Percentiles rank a stretch among this genome's conserved stretches.
These are phyloP conservation scores for Theodoxus fluviatilis DNA, from an alignment of 2,888 invertebrate species.

Conservation along the genomic window DNA sequence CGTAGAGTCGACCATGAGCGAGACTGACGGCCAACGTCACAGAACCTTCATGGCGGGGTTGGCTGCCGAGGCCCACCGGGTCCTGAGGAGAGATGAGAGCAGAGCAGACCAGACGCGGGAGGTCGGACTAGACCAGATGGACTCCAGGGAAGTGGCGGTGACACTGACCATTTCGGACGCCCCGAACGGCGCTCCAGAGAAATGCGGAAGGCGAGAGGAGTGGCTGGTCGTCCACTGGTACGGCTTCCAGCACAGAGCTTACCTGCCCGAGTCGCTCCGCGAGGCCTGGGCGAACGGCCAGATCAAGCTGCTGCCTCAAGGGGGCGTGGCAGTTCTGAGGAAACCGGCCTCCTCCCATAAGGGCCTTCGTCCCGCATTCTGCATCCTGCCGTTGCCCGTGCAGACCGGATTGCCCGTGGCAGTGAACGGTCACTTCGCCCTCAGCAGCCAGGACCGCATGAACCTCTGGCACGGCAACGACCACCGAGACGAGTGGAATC, in stretches of 20 bases:
- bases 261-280: slow-evolving; percentile 30
- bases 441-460: slow-evolving; percentile 47
- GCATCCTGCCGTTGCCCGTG: slow-evolving; percentile 51
- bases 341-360: too few species aligned
- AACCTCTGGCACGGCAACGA: slow-evolving; percentile 28
- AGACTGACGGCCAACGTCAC: slow-evolving; percentile 23
- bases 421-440: slow-evolving; percentile 50
- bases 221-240: slow-evolving; percentile 48
- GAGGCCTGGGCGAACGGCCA: slow-evolving; percentile 37
- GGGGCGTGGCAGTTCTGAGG: slow-evolving; percentile 42
- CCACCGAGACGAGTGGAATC: slow-evolving; percentile 49
- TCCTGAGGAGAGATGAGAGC: too few species aligned
- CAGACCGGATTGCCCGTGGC: slow-evolving; percentile 47
- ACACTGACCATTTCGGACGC: too few species aligned
- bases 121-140: background rate
- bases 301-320: slow-evolving; percentile 42
- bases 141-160: slow-evolving; percentile 26
- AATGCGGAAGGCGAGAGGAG: background rate
- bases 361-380: slow-evolving; percentile 37
- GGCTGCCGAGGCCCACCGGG: too few species aligned
- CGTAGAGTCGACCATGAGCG: slow-evolving; percentile 25
- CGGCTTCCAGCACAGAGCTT: slow-evolving; percentile 43
- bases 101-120: too few species aligned
- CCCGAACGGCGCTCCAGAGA: too few species aligned
- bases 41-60: slow-evolving; percentile 25